Percentiles rank a stretch among this genome's conserved stretches.
Evolutionary conservation across 2,888 invertebrate species (phyloP).

Genomic region (Lasius platythorax): DNA sequence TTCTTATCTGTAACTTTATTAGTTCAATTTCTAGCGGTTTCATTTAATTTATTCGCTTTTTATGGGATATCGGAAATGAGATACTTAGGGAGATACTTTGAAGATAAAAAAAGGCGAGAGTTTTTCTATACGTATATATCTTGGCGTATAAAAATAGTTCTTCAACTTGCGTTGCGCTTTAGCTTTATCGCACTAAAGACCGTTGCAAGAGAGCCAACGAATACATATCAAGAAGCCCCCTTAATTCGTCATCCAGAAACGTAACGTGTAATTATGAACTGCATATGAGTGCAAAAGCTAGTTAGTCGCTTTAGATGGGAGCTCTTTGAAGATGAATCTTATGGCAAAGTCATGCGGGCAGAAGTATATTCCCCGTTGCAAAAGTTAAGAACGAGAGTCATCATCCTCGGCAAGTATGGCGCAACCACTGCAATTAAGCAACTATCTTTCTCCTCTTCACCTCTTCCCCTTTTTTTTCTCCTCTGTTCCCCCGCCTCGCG

Average conservation of each 20-base stretch:
- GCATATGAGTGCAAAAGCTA: slow-evolving; percentile 59
- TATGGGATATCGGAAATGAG: not conserved
- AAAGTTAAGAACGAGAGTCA: slow-evolving; percentile 67
- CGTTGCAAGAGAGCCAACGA: not conserved
- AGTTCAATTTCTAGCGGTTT: slow-evolving; percentile 1
- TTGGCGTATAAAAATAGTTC: not conserved
- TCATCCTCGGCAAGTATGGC: slow-evolving; percentile 68
- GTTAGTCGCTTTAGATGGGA: slow-evolving; percentile 67
- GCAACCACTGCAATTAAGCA: slow-evolving; percentile 75
- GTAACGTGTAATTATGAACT: slow-evolving; percentile 58
- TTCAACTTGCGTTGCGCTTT: not conserved
- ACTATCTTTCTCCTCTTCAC: slow-evolving; percentile 56
- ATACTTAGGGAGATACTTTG: not conserved
- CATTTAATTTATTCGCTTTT: slow-evolving; percentile 10
- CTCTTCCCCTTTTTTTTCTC: slow-evolving; percentile 29
- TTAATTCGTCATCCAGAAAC: slow-evolving; percentile 6
- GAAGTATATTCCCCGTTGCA: slow-evolving; percentile 58
- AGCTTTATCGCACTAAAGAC: not conserved
- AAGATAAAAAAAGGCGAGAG: not conserved
- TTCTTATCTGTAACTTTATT: slow-evolving; percentile 26
- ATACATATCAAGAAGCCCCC: not conserved
- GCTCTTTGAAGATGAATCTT: slow-evolving; percentile 39
- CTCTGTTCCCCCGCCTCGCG: not conserved
- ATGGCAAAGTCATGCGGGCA: slow-evolving; percentile 31
- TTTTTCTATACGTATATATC: not conserved